Evolutionary conservation across 2,797 vertebrate genomes (phyloP), one percentile per base, ranked within the genome.

Genomic region (Mus spretus): DNA sequence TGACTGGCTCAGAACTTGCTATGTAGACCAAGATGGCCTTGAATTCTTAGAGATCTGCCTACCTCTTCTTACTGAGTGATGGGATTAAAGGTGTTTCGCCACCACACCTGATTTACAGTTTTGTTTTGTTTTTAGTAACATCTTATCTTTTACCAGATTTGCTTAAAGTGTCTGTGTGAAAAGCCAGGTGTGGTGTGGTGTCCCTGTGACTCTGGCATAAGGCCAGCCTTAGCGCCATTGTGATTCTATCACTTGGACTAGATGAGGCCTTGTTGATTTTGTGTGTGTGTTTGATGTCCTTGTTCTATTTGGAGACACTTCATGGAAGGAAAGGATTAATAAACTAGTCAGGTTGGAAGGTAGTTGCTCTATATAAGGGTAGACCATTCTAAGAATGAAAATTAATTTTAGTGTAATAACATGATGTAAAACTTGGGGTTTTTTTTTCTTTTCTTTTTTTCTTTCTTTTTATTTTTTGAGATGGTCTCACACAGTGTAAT

Each of bases 261-360:
- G 50, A 40, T 20, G 26, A n/a, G 28, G 2, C 20, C 19, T 70
- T 22, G 2, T 84, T 63, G 44, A 34, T 28, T 79, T 79, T 37
- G 78, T 80, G 4, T 65, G 50, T 78, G 37, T 74, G 26, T 92
- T 55, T 96, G 22, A 53, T 82, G 4, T 61, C 7, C 13, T 17
- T 89, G 37, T 80, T 97, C 63, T 94, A 77, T 67, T 78, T 96
- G 74, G 47, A 77, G 59, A 57, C 1, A 61, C 72, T 93, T 92
- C 75, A 63, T 88, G 53, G 75, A 57, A 90, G 53, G 75, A 57
- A 90, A 67, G 12, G 59, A 79, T 94, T 67, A 89, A 79, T 86
- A 84, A 96, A 24, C 11, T 85, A 67, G 81, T 85, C 59, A 96
- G 72, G 2, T 28, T 91, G 22, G 57, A 37, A 92, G 12, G 44